Evolutionary conservation across 2,888 invertebrate species (phyloP).

Genomic region (Candidula unifasciata): DNA sequence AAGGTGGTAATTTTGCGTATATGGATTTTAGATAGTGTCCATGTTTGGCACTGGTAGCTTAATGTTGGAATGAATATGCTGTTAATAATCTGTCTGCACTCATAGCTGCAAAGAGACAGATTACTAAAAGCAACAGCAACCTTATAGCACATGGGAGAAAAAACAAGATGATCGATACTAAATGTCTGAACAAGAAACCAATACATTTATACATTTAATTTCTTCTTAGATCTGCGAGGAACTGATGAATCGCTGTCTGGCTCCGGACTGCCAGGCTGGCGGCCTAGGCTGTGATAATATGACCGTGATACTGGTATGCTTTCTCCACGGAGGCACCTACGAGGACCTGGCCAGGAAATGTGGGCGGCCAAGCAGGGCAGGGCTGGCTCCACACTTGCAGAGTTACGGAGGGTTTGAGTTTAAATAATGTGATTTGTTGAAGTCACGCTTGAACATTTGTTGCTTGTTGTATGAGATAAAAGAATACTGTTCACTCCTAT

Average conservation of each 20-base stretch:
- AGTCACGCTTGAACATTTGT: not conserved
- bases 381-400: constrained; percentile 64
- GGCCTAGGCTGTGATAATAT: constrained; percentile 99
- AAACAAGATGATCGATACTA: too few species aligned
- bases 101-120: too few species aligned
- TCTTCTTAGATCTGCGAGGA: constrained; percentile 90
- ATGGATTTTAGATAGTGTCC: too few species aligned
- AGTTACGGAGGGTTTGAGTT: constrained; percentile 56
- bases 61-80: too few species aligned
- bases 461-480: constrained; percentile 1
- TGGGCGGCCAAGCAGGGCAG: constrained; percentile 62
- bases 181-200: too few species aligned
- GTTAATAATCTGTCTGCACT: too few species aligned
- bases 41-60: too few species aligned
- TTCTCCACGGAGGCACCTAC: constrained; percentile 81
- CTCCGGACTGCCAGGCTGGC: constrained; percentile 97
- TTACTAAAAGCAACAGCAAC: too few species aligned
- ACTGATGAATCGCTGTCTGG: constrained; percentile 93
- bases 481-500: not conserved
- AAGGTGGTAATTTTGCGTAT: too few species aligned
- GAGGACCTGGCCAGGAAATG: constrained; percentile 77
- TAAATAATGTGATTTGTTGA: constrained; percentile 43
- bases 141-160: too few species aligned
- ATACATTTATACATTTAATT: too few species aligned
- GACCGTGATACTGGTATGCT: constrained; percentile 94